Conservation (phyloP, 2,888 invertebrate genomes). For the Craniophora ligustri region DNA sequence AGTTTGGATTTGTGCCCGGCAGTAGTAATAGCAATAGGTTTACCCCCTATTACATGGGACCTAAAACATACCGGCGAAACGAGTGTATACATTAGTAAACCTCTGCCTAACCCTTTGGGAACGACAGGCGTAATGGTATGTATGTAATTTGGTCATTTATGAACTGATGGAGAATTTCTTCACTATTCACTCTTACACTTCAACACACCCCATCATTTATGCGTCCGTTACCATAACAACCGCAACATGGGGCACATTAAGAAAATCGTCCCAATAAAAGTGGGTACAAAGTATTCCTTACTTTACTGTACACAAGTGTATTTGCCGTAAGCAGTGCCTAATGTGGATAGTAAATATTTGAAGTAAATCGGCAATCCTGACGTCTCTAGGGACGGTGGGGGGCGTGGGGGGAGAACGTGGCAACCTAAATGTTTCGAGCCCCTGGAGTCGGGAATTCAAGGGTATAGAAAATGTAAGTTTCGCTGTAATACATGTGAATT, state of each 20-base stretch:
- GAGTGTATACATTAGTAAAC: not conserved
- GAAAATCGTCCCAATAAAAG: constrained; percentile 11
- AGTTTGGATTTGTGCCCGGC: not conserved
- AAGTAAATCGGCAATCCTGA: constrained; percentile 51
- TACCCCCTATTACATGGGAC: not conserved
- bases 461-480: constrained; percentile 36
- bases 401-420: constrained; percentile 29
- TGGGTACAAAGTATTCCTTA: constrained; percentile 15
- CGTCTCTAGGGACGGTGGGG: constrained; percentile 10
- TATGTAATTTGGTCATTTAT: no score
- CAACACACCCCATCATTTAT: not conserved
- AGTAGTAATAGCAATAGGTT: not conserved
- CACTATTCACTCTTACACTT: no score
- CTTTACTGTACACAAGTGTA: constrained; percentile 36
- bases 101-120: not conserved
- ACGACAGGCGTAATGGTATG: not conserved
- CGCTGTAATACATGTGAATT: not conserved
- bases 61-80: not conserved
- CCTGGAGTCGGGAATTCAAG: constrained; percentile 24
- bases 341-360: constrained; percentile 62
- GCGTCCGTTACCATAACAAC: not conserved
- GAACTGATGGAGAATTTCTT: no score
- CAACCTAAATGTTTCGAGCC: constrained; percentile 44
- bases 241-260: not conserved
- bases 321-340: constrained; percentile 60